Evolutionary conservation across 1,140 invertebrate genomes (phyloP), one percentile per base, ranked within the genome.

Genomic region (Penaeus japonicus): DNA sequence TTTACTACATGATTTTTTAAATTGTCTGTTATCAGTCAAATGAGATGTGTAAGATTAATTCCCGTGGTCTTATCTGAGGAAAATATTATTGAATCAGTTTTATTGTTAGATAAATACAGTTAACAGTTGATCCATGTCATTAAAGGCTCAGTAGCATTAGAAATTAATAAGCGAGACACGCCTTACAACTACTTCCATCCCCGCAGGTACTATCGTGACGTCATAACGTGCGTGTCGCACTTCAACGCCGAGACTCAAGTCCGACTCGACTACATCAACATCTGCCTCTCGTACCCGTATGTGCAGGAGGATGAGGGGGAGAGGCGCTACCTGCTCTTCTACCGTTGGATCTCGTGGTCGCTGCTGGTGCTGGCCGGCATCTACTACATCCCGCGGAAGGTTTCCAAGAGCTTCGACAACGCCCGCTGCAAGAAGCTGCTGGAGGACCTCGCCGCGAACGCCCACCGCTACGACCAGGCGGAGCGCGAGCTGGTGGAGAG

Each of bases 171-270:
- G 17, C 4, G 3, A 35, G 12, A 79, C 30, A 79, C 7, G 10
- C 30, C 15, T 73, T 73, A 20, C 24, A 84, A 57, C 59, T 62
- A 7, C 4, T 39, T 18, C 54, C 39, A 7, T 7, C 54, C 30
- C 18, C 32, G 5, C 87, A 88, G 87, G 87, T 89, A 89, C 80
- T 77, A 89, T 59, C 87, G 87, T 54, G 87, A 89, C 22, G 82
- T 89, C 57, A 89, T 89, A 73, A 89, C 87, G 24, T 89, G 87
- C 53, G 87, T 85, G 75, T 89, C 87, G 24, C 87, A 89, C 87
- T 89, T 89, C 77, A 89, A 89, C 82, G 82, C 87, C 1, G 87
- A 89, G 24, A 89, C 87, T 0, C 87, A 89, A 54, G 87, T 89
- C 32, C 54, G 87, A 20, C 75, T 89, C 18, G 87, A 89, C 83